phyloP scores from a whole-genome alignment of 2,113 vertebrate genomes.

The Dermatemys mawii region DNA sequence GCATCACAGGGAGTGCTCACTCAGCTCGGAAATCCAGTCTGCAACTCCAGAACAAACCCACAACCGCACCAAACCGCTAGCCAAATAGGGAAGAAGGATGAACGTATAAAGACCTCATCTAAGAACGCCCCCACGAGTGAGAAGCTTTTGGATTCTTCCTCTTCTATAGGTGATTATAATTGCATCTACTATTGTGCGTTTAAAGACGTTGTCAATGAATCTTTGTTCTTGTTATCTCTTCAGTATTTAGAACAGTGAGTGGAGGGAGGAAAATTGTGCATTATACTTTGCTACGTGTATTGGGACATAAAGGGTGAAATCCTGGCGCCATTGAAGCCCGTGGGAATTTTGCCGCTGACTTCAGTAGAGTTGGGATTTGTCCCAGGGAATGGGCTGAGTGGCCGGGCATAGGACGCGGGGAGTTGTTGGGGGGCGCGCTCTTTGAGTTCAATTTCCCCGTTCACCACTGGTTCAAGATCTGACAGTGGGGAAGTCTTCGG shows the following conservation, averaged over 20 bases:
- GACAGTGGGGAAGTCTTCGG: not conserved
- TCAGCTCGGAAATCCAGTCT: not conserved
- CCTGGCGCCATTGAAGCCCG: not conserved
- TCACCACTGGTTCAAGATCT: not conserved
- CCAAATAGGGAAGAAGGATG: not conserved
- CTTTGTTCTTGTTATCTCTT: too few relatives aligned
- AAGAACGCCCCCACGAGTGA: not conserved
- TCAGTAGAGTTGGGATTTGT: not conserved
- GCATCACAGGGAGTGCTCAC: not conserved
- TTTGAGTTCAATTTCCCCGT: not conserved
- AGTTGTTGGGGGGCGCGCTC: too few relatives aligned
- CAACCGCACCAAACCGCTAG: not conserved
- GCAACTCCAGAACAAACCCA: not conserved
- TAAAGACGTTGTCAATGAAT: too few relatives aligned
- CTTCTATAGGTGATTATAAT: not conserved
- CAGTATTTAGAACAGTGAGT: not conserved
- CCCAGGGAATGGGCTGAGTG: not conserved
- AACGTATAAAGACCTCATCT: not conserved
- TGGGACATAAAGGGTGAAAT: not conserved
- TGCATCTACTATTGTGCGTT: not conserved
- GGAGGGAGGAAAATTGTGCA: not conserved
- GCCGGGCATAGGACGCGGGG: not conserved
- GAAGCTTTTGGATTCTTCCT: not conserved
- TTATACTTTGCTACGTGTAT: not conserved
- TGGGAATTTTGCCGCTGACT: not conserved